Percentiles rank a stretch among this genome's conserved stretches.
phyloP scores from a whole-genome alignment of 2,797 vertebrate genomes.

The Urocyon cinereoargenteus region DNA sequence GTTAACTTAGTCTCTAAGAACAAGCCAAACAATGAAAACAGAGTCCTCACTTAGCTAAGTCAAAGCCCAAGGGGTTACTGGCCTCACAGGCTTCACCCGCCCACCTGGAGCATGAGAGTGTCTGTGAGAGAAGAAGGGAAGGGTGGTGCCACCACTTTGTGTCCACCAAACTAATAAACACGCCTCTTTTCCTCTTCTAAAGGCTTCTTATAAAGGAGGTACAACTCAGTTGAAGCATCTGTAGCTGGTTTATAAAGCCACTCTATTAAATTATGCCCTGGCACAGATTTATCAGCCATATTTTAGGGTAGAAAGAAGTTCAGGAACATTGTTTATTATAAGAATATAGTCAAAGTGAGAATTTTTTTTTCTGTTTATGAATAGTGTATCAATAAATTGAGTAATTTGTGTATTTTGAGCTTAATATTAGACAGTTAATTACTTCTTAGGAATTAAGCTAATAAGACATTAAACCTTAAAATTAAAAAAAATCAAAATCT shows the following conservation, averaged over 20 bases:
- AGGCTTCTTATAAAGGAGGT: not conserved
- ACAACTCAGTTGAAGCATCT: not conserved
- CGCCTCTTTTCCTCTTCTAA: not conserved
- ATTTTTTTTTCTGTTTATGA: constrained; percentile 18
- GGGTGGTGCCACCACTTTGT: not conserved
- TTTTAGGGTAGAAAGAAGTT: constrained; percentile 19
- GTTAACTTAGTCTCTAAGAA: not conserved
- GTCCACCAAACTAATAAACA: not conserved
- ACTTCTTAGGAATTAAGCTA: constrained; percentile 26
- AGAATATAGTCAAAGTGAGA: constrained; percentile 28
- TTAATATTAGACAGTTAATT: not conserved
- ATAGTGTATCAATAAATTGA: constrained; percentile 1
- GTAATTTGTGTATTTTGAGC: not conserved
- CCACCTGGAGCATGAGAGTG: not conserved
- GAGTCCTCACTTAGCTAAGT: not conserved
- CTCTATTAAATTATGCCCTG: not conserved
- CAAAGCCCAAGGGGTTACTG: not conserved
- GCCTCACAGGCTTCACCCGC: accelerated
- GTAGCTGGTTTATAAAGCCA: not conserved
- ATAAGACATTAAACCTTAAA: not conserved
- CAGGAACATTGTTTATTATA: not conserved
- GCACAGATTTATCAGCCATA: constrained; percentile 42
- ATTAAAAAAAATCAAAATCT: constrained; percentile 4
- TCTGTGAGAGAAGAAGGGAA: not conserved
- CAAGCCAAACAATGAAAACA: constrained; percentile 3